Percentiles rank a stretch among this genome's conserved stretches.
Conservation (phyloP, 1,140 invertebrate species). For the Caligus rogercresseyi region DNA sequence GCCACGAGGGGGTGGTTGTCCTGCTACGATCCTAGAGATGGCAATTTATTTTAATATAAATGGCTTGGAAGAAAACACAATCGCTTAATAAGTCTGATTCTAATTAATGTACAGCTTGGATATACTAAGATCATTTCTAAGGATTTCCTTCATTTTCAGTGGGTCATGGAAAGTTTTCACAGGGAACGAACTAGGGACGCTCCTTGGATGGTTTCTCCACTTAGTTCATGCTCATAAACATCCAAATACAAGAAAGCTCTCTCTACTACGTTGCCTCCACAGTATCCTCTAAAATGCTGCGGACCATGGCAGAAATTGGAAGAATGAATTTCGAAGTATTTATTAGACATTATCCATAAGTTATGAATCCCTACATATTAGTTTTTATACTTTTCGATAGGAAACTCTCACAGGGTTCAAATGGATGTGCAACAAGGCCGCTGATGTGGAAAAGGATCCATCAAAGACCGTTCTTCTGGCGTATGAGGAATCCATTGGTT, state of each 20-base stretch:
- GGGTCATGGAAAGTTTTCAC: constrained; percentile 75
- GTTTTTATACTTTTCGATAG: constrained; percentile 28
- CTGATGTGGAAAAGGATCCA: constrained; percentile 43
- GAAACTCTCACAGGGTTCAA: constrained; percentile 98
- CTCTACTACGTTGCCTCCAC: constrained; percentile 77
- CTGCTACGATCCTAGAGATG: too few relatives aligned
- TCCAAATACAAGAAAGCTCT: constrained; percentile 34
- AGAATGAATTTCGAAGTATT: constrained; percentile 59
- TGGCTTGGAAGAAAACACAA: too few relatives aligned
- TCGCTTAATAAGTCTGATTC: too few relatives aligned
- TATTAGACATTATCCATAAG: neutral
- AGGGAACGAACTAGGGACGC: constrained; percentile 85
- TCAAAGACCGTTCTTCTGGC: constrained; percentile 70
- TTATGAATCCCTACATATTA: constrained; percentile 1
- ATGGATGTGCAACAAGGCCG: constrained; percentile 88
- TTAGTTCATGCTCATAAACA: constrained; percentile 23
- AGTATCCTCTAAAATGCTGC: constrained; percentile 91
- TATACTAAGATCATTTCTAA: too few relatives aligned
- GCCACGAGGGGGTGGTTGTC: too few relatives aligned
- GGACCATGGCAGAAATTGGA: constrained; percentile 57
- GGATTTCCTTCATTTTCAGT: constrained; percentile 25
- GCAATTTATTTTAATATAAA: too few relatives aligned
- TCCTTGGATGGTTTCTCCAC: constrained; percentile 82
- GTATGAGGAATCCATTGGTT: constrained; percentile 87
- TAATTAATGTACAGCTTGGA: too few relatives aligned